Percentiles rank a stretch among this genome's conserved stretches.
phyloP scores from a whole-genome alignment of 2,888 invertebrate genomes.

The Bhutanitis thaidina region DNA sequence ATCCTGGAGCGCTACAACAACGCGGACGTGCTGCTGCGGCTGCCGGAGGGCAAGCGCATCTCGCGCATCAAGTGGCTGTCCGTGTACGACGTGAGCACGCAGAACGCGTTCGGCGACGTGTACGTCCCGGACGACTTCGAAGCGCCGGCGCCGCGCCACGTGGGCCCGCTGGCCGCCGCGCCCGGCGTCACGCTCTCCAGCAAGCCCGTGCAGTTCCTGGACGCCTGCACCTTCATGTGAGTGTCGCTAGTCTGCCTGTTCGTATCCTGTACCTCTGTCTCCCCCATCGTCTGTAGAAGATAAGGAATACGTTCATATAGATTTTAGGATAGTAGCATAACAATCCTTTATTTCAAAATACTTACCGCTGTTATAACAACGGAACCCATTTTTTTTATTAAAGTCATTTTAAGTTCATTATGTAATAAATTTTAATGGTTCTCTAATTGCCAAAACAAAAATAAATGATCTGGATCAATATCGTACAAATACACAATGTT shows the following conservation, averaged over 20 bases:
- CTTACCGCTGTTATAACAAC: too few relatives aligned
- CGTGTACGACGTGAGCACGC: conserved; percentile 91
- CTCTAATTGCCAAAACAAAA: too few relatives aligned
- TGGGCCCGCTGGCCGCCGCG: conserved; percentile 53
- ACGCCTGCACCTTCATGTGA: conserved; percentile 86
- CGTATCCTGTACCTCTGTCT: too few relatives aligned
- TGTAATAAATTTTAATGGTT: too few relatives aligned
- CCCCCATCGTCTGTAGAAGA: too few relatives aligned
- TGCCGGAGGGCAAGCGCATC: conserved; percentile 92
- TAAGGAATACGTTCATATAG: too few relatives aligned
- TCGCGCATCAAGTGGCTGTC: conserved; percentile 94
- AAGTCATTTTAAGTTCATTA: too few relatives aligned
- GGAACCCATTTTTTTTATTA: too few relatives aligned
- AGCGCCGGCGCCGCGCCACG: conserved; percentile 85
- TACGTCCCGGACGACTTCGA: conserved; percentile 95
- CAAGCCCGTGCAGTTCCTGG: conserved; percentile 85
- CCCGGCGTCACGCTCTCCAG: conserved; percentile 76
- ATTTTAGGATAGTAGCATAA: too few relatives aligned
- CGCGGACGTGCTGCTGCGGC: conserved; percentile 88
- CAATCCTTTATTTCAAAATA: too few relatives aligned
- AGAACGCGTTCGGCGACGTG: conserved; percentile 94
- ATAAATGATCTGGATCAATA: too few relatives aligned
- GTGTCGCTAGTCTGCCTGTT: conserved; percentile 18
- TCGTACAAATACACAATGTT: neutral
- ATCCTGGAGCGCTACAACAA: conserved; percentile 92